Conservation (phyloP, 2,113 vertebrate genomes). For the Oriolus oriolus region DNA sequence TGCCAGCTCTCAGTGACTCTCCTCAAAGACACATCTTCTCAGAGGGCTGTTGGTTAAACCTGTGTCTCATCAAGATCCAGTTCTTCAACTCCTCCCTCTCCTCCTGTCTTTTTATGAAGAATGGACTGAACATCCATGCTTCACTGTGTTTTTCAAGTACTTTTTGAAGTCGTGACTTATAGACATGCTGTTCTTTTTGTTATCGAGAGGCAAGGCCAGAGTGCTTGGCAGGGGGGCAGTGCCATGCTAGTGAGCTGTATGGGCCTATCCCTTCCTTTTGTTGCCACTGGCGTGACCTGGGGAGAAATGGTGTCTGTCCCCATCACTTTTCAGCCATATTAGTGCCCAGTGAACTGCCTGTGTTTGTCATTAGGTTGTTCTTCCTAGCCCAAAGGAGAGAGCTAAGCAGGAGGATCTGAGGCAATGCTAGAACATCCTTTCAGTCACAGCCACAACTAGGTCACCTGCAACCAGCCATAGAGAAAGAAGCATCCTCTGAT, state of each 20-base stretch:
- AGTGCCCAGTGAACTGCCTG: background rate
- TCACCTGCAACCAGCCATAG: background rate
- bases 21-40: background rate
- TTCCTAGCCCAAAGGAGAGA: background rate
- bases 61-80: background rate
- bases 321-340: background rate
- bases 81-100: background rate
- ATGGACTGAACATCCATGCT: background rate
- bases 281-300: background rate
- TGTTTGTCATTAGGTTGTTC: background rate
- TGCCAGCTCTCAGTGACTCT: background rate
- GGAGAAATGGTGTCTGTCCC: background rate
- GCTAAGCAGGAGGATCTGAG: background rate
- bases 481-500: background rate
- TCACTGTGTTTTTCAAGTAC: background rate
- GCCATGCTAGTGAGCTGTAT: background rate
- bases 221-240: background rate
- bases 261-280: background rate
- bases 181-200: background rate
- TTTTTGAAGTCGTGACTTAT: background rate
- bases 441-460: background rate
- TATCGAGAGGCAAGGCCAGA: background rate
- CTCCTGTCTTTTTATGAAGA: background rate
- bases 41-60: background rate
- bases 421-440: background rate